A percentile compares a stretch with the other conserved stretches of the same genome.
phyloP scores from a whole-genome alignment of 2,113 vertebrate genomes.

The Takifugu bimaculatus region DNA sequence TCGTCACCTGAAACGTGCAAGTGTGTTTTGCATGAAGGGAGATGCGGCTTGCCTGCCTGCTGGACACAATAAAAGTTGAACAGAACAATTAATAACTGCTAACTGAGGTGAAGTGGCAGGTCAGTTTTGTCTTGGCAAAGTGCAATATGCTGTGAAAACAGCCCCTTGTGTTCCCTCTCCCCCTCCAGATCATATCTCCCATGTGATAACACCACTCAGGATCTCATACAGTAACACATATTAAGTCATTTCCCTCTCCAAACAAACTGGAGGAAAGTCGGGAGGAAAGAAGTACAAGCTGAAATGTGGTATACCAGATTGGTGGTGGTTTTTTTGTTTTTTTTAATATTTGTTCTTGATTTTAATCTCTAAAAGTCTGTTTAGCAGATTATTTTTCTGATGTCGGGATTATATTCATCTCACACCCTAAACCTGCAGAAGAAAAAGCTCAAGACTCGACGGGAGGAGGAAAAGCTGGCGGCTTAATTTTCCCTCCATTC shows the following conservation, averaged over 20 bases:
- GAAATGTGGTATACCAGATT: slow-evolving; percentile 24
- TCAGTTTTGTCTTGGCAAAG: slow-evolving; percentile 67
- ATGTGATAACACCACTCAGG: slow-evolving; percentile 73
- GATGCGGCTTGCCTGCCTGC: slow-evolving; percentile 43
- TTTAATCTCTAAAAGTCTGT: slow-evolving; percentile 42
- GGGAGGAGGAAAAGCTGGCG: slow-evolving; percentile 42
- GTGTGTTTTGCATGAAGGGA: slow-evolving; percentile 47
- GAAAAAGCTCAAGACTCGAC: slow-evolving; percentile 25
- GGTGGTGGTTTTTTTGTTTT: slow-evolving; percentile 21
- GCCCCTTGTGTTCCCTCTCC: slow-evolving; percentile 51
- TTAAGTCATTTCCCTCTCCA: slow-evolving; percentile 73
- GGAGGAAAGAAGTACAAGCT: slow-evolving; percentile 15
- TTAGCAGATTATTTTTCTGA: slow-evolving; percentile 16
- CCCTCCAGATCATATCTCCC: slow-evolving; percentile 65
- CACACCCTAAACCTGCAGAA: slow-evolving; percentile 41
- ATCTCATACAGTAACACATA: slow-evolving; percentile 71
- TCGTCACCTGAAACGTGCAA: slow-evolving; percentile 60
- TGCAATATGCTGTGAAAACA: slow-evolving; percentile 70
- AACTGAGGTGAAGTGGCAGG: slow-evolving; percentile 42
- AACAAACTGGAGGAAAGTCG: slow-evolving; percentile 52
- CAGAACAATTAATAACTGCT: slow-evolving; percentile 60
- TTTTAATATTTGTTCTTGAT: slow-evolving; percentile 39
- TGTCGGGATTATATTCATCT: slow-evolving; percentile 38
- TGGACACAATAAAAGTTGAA: slow-evolving; percentile 38
- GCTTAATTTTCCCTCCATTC: slow-evolving; percentile 57